Conservation (phyloP, 1,140 invertebrate genomes). For the Whitmania pigra region DNA sequence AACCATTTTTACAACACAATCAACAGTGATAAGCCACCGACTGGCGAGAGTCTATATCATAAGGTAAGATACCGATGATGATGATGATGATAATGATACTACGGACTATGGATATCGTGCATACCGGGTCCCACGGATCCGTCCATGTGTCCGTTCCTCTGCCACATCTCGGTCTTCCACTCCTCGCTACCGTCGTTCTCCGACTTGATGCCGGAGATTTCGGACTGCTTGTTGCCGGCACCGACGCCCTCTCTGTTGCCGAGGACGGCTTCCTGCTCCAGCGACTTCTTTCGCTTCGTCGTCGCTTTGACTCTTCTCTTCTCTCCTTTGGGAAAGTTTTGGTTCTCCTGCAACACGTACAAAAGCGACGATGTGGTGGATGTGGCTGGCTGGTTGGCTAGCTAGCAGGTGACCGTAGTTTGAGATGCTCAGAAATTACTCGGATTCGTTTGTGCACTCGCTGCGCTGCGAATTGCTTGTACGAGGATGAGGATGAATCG, state of each 20-base stretch:
- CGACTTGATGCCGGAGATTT: neutral
- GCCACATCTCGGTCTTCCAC: slow-evolving; percentile 12
- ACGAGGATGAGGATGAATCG: no score
- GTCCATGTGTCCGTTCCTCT: slow-evolving; percentile 9
- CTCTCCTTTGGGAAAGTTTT: slow-evolving; percentile 10
- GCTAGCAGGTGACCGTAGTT: no score
- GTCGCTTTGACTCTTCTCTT: slow-evolving; percentile 5
- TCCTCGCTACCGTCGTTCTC: neutral
- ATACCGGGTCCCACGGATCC: neutral
- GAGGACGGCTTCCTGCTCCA: neutral
- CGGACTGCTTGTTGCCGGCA: neutral
- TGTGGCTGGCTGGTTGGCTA: no score
- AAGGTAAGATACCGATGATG: no score
- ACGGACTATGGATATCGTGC: neutral
- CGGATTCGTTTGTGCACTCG: no score
- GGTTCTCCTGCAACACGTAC: neutral
- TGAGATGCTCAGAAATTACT: no score
- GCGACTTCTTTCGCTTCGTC: neutral
- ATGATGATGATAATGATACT: no score
- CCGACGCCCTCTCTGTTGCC: neutral
- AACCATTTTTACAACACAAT: no score
- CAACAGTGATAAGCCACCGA: no score
- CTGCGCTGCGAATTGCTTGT: no score
- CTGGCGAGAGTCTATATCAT: no score
- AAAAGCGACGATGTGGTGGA: no score